Evolutionary conservation across 2,797 vertebrate species (phyloP).

Genomic region (Poeciliopsis paucimaculata): DNA sequence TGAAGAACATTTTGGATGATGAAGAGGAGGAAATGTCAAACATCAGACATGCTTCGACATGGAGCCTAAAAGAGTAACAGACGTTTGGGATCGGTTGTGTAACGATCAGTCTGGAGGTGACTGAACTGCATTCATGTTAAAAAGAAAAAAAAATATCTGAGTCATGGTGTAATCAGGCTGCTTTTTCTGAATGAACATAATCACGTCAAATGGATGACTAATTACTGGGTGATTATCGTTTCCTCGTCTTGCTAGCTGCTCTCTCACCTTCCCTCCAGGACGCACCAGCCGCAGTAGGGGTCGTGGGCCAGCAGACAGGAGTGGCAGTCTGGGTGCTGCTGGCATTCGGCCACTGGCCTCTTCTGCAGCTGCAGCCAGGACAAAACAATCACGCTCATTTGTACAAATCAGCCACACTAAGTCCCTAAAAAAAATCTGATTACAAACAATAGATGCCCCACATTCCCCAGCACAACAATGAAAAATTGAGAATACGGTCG

Average conservation of each 20-base stretch:
- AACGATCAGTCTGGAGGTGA: neutral
- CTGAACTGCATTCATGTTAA: neutral
- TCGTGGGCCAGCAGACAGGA: slow-evolving; percentile 90
- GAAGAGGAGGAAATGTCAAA: neutral
- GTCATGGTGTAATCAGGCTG: neutral
- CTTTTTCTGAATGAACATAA: neutral
- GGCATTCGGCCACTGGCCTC: slow-evolving; percentile 92
- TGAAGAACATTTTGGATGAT: neutral
- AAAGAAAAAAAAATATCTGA: neutral
- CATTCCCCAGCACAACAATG: slow-evolving; percentile 52
- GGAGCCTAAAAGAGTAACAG: neutral
- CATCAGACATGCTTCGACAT: neutral
- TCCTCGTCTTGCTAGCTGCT: neutral
- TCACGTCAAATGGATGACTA: neutral
- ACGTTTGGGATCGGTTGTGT: neutral
- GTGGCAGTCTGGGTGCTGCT: slow-evolving; percentile 86
- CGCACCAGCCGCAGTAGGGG: slow-evolving; percentile 98
- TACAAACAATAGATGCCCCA: slow-evolving; percentile 57
- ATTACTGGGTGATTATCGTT: neutral
- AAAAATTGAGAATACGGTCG: slow-evolving; percentile 14
- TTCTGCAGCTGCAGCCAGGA: slow-evolving; percentile 86
- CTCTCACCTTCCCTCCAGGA: slow-evolving; percentile 92
- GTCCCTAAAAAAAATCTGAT: slow-evolving; percentile 61
- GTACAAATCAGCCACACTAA: slow-evolving; percentile 41
- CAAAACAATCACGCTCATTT: slow-evolving; percentile 43